These are phyloP conservation scores for Platypus cylindrus DNA, from an alignment of 2,888 invertebrate genomes.

Conservation along the genomic window DNA sequence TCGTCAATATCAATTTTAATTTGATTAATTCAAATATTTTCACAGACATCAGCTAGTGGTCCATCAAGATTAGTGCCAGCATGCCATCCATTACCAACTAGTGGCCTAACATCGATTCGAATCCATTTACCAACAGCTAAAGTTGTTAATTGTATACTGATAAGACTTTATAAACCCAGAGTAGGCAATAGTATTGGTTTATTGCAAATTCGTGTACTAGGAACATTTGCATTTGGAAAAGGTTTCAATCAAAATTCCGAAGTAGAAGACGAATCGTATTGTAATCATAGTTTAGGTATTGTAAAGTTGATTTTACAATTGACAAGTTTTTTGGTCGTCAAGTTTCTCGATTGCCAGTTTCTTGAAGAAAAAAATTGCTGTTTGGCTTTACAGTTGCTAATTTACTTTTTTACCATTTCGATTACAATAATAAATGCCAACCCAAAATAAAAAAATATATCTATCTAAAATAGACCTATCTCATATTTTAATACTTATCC, in stretches of 20 bases:
- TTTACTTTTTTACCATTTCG: too few relatives aligned
- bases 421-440: too few relatives aligned
- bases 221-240: slow-evolving; percentile 74
- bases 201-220: slow-evolving; percentile 73
- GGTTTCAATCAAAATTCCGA: slow-evolving; percentile 30
- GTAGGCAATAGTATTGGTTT: slow-evolving; percentile 85
- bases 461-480: too few relatives aligned
- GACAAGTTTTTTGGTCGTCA: too few relatives aligned
- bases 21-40: slow-evolving; percentile 1
- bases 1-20: not conserved
- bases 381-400: too few relatives aligned
- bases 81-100: slow-evolving; percentile 74
- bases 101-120: slow-evolving; percentile 77
- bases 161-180: slow-evolving; percentile 65
- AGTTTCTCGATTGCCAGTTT: too few relatives aligned
- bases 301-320: not conserved
- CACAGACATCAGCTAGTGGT: slow-evolving; percentile 55
- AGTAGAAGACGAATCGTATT: slow-evolving; percentile 42
- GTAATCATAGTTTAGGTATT: slow-evolving; percentile 27
- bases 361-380: too few relatives aligned
- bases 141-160: slow-evolving; percentile 70
- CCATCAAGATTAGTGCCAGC: slow-evolving; percentile 67
- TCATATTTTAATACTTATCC: too few relatives aligned
- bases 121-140: slow-evolving; percentile 72
- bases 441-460: too few relatives aligned